A percentile compares a stretch with the other conserved stretches of the same genome.
Conservation (phyloP, 2,888 invertebrate species). For the Ichneumoninae sp. region DNA sequence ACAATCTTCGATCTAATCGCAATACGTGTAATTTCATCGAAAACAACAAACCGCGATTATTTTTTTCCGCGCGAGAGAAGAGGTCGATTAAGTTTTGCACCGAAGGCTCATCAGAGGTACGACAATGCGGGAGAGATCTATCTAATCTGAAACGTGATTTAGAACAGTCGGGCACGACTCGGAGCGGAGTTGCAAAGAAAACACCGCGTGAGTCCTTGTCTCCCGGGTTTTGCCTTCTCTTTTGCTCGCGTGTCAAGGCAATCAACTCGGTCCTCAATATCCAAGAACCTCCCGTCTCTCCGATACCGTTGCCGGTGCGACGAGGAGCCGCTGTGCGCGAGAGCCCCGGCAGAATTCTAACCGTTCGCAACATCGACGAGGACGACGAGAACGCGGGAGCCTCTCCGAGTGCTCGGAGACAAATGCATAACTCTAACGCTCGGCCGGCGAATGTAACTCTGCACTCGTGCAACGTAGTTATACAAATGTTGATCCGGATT, state of each 20-base stretch:
- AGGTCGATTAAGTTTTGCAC: background rate
- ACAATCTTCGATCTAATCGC: background rate
- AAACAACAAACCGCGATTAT: background rate
- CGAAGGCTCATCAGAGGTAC: background rate
- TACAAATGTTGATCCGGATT: slow-evolving; percentile 15
- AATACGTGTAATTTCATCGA: background rate
- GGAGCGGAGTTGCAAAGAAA: background rate
- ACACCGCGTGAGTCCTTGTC: slow-evolving; percentile 38
- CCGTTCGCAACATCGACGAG: slow-evolving; percentile 28
- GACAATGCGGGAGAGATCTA: background rate
- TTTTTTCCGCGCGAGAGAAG: background rate
- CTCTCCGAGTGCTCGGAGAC: background rate
- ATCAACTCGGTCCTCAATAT: slow-evolving; percentile 55
- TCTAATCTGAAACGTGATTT: slow-evolving; percentile 4
- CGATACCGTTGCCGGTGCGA: slow-evolving; percentile 1
- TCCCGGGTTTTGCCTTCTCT: slow-evolving; percentile 52
- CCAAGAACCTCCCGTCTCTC: slow-evolving; percentile 39
- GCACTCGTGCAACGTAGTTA: background rate
- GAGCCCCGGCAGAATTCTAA: background rate
- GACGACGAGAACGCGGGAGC: slow-evolving; percentile 27
- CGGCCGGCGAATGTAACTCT: background rate
- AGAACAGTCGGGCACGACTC: background rate
- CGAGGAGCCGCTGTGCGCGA: background rate
- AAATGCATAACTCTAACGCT: background rate
- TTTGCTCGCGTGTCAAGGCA: slow-evolving; percentile 59